A percentile compares a stretch with the other conserved stretches of the same genome.
These are phyloP conservation scores for Neodiprion pinetum DNA, from an alignment of 1,140 invertebrate species.

Conservation along the genomic window DNA sequence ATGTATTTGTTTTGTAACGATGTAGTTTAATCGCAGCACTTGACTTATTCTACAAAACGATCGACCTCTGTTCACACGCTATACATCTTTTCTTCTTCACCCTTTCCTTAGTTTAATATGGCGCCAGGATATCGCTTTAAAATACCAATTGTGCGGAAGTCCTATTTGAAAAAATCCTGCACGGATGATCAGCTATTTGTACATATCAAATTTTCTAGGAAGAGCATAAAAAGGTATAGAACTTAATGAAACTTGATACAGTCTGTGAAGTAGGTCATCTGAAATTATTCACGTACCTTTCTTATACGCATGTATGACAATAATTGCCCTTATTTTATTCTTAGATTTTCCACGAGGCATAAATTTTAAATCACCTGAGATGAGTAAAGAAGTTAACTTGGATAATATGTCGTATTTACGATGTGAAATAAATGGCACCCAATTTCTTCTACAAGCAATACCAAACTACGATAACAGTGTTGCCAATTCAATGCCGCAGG, in stretches of 20 bases:
- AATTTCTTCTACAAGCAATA: slow-evolving; percentile 39
- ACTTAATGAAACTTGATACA: neutral
- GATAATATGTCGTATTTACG: slow-evolving; percentile 39
- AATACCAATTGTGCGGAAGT: neutral
- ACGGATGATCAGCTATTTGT: neutral
- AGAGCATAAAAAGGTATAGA: neutral
- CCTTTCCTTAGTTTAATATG: neutral
- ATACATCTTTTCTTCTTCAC: too few relatives aligned
- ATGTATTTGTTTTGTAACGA: too few relatives aligned
- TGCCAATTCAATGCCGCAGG: slow-evolving; percentile 16
- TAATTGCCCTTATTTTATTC: neutral
- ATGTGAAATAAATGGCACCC: slow-evolving; percentile 48
- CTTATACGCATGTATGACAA: neutral
- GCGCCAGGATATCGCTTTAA: neutral
- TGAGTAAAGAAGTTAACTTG: slow-evolving; percentile 35
- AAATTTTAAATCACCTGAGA: slow-evolving; percentile 14
- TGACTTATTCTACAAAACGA: too few relatives aligned
- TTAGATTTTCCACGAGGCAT: neutral
- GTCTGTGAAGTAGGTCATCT: too few relatives aligned
- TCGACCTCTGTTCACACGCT: too few relatives aligned
- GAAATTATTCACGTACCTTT: neutral
- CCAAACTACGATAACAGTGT: slow-evolving; percentile 27
- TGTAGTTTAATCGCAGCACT: too few relatives aligned
- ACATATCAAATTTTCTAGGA: neutral
- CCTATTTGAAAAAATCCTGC: neutral